Conservation (phyloP, 2,888 invertebrate species). For the Zelleria hepariella region DNA sequence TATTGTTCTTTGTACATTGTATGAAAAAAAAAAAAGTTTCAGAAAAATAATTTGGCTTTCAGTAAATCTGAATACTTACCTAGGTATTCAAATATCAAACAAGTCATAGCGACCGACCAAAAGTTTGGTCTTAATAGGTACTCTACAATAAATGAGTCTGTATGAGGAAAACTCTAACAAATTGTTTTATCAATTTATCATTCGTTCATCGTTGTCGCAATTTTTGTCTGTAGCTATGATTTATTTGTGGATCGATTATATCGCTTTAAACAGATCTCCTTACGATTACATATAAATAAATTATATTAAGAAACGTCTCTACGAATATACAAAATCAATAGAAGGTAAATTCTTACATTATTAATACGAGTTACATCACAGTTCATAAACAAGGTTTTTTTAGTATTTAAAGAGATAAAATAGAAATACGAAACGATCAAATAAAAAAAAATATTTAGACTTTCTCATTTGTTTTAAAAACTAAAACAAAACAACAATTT, state of each 20-base stretch:
- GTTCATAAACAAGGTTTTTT: conserved; percentile 62
- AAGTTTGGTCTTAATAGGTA: not conserved
- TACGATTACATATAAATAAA: conserved; percentile 61
- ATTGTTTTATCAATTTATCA: no score
- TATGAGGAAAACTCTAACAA: no score
- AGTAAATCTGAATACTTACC: not conserved
- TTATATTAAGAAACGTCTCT: conserved; percentile 64
- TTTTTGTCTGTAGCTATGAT: conserved; percentile 20
- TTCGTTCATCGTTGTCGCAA: no score
- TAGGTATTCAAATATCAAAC: not conserved
- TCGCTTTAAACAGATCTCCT: conserved; percentile 41
- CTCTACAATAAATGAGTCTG: no score
- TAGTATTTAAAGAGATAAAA: conserved; percentile 51
- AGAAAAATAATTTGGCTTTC: not conserved
- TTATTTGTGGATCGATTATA: conserved; percentile 30
- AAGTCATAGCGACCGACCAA: not conserved
- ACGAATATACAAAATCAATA: conserved; percentile 72
- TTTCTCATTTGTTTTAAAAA: conserved; percentile 23
- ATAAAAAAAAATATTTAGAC: not conserved
- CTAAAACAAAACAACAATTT: conserved; percentile 55
- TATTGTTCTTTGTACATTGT: no score
- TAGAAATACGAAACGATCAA: conserved; percentile 32
- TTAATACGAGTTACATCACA: conserved; percentile 73
- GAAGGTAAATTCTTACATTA: conserved; percentile 51
- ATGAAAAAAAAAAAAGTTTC: not conserved